Conservation (phyloP, 2,797 vertebrate genomes). For the Sphenopsis melanotis region DNA sequence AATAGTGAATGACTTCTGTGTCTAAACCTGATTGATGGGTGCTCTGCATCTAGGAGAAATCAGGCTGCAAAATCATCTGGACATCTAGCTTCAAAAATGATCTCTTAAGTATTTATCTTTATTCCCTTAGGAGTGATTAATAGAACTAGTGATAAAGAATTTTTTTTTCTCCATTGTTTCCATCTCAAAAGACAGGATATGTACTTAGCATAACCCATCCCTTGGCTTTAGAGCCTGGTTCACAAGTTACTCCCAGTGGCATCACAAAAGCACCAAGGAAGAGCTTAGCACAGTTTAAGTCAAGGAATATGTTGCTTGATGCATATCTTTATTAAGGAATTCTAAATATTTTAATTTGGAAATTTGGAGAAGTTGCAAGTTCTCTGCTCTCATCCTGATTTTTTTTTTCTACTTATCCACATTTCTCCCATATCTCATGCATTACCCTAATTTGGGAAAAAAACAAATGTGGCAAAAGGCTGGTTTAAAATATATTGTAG, state of each 20-base stretch:
- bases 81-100: not conserved
- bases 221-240: not conserved
- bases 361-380: not conserved
- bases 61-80: not conserved
- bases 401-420: not conserved
- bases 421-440: not conserved
- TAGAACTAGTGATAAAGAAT: not conserved
- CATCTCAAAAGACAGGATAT: not conserved
- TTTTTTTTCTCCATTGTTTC: not conserved
- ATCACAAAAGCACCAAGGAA: not conserved
- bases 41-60: slow-evolving; percentile 17
- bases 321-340: not conserved
- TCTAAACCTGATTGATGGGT: not conserved
- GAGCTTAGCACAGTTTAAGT: not conserved
- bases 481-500: not conserved
- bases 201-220: not conserved
- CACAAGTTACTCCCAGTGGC: not conserved
- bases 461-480: not conserved
- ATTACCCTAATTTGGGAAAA: not conserved
- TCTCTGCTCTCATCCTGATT: not conserved
- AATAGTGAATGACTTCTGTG: not conserved
- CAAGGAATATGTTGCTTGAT: not conserved
- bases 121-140: not conserved
- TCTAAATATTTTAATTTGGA: not conserved
- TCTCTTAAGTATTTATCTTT: not conserved